Evolutionary conservation across 1,140 invertebrate genomes (phyloP), one percentile per base, ranked within the genome.

Genomic region (Lordiphosa collinella): DNA sequence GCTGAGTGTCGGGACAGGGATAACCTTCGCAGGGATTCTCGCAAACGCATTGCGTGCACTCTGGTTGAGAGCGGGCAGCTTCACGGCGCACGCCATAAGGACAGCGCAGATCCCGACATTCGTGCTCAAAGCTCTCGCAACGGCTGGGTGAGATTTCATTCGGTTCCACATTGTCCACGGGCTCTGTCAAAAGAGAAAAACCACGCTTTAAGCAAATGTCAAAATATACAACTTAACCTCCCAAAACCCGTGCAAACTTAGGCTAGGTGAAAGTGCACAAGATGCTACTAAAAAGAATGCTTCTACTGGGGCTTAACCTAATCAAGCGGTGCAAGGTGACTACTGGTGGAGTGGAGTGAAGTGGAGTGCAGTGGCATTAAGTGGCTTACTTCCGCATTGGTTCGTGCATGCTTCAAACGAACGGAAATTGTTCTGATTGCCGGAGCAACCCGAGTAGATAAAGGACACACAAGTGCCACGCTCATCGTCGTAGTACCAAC

Each of bases 401-500:
- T 89, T 90, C 80, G 92, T 90, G 85, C 95, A 96, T 79, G 91
- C 90, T 80, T 94, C 92, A 88, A 92, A 94, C 35, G 90, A 93
- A 79, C 92, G 92, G 91, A 96, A 96, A 88, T 94, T 92, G 90
- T 96, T 96, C 68, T 92, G 91, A 90, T 96, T 96, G 54, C 95
- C 95, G 78, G 92, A 91, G 88, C 93, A 94, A 88, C 95, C 95
- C 52, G 93, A 93, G 88, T 95, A 97, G 71, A 93, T 91, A 85
- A 96, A 96, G 29, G 92, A 90, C 51, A 94, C 90, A 86, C 95
- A 96, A 65, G 92, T 93, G 76, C 92, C 92, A 59, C 91, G 90
- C 41, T 91, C 90, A 52, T 92, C 90, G 86, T 97, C 94, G 89
- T 94, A 98, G 91, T 94, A 96, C 93, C 93, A 98, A 41, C 94